Conservation (phyloP, 2,113 vertebrate genomes). For the Seriola dumerili region DNA sequence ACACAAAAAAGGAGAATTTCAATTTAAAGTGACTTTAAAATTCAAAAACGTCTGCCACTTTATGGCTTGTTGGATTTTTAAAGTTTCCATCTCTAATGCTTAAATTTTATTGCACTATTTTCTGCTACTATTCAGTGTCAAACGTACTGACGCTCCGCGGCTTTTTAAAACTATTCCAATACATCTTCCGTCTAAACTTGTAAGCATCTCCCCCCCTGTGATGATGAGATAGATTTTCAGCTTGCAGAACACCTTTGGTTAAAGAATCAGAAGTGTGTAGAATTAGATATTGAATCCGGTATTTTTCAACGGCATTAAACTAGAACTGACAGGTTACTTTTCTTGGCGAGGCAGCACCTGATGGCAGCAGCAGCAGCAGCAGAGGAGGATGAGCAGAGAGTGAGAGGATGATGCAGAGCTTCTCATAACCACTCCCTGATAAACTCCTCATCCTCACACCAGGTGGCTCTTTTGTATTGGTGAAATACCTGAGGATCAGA, state of each 20-base stretch:
- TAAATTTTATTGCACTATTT: background rate
- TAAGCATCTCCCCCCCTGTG: background rate
- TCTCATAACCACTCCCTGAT: conserved; percentile 28
- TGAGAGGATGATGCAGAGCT: conserved; percentile 23
- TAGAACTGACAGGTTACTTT: background rate
- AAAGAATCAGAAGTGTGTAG: background rate
- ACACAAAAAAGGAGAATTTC: too few relatives aligned
- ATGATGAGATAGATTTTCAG: background rate
- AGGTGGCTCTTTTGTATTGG: conserved; percentile 34
- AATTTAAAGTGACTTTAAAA: too few relatives aligned
- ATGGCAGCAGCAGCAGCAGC: background rate
- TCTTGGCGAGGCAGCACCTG: background rate
- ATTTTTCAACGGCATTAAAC: conserved; percentile 10
- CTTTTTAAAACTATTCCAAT: background rate
- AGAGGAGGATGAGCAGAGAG: conserved; percentile 5
- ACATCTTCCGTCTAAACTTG: too few relatives aligned
- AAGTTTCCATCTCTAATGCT: background rate
- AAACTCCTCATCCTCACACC: conserved; percentile 33
- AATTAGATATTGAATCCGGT: conserved; percentile 12
- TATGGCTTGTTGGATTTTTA: background rate
- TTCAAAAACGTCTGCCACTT: too few relatives aligned
- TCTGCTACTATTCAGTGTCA: background rate
- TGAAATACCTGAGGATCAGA: conserved; percentile 36
- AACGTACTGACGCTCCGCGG: too few relatives aligned
- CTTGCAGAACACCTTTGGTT: conserved; percentile 4